A percentile compares a stretch with the other conserved stretches of the same genome.
phyloP scores from a whole-genome alignment of 64 coral and sea anemone genomes.

The Anthopleura sola region DNA sequence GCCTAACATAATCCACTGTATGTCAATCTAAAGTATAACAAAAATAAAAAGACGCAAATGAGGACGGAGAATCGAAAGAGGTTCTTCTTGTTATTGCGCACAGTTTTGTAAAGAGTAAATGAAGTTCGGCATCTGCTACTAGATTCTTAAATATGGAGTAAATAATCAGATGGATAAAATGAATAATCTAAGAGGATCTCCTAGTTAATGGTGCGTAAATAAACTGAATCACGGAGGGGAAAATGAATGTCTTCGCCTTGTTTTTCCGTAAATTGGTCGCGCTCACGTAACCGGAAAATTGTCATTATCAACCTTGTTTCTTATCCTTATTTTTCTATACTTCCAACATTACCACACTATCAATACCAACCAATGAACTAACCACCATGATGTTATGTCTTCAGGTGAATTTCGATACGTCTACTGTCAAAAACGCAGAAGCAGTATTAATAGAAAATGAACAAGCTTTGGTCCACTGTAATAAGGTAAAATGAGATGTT shows the following conservation, averaged over 20 bases:
- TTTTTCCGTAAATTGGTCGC: not conserved
- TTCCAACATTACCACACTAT: not conserved
- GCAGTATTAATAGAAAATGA: slow-evolving; percentile 94
- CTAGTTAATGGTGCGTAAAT: too few relatives aligned
- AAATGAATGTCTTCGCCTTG: not conserved
- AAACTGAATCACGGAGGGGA: not conserved
- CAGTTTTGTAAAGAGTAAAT: too few relatives aligned
- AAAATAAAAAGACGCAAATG: too few relatives aligned
- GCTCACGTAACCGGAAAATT: not conserved
- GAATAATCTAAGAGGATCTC: too few relatives aligned
- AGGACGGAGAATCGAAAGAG: too few relatives aligned
- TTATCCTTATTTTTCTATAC: not conserved
- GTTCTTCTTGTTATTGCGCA: too few relatives aligned
- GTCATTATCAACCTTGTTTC: not conserved
- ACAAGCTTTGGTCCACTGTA: slow-evolving; percentile 76
- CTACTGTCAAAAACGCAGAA: slow-evolving; percentile 26
- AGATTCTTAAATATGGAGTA: too few relatives aligned
- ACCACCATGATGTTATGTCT: not conserved
- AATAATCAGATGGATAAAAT: too few relatives aligned
- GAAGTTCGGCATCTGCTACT: too few relatives aligned
- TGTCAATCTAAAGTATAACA: too few relatives aligned
- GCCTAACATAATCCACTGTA: too few relatives aligned
- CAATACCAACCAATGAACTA: not conserved
- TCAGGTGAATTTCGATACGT: slow-evolving; percentile 53
- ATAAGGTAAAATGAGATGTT: slow-evolving; percentile 46